Evolutionary conservation across 92 coral and sea anemone genomes (phyloP).

Genomic region (Porites evermanni): DNA sequence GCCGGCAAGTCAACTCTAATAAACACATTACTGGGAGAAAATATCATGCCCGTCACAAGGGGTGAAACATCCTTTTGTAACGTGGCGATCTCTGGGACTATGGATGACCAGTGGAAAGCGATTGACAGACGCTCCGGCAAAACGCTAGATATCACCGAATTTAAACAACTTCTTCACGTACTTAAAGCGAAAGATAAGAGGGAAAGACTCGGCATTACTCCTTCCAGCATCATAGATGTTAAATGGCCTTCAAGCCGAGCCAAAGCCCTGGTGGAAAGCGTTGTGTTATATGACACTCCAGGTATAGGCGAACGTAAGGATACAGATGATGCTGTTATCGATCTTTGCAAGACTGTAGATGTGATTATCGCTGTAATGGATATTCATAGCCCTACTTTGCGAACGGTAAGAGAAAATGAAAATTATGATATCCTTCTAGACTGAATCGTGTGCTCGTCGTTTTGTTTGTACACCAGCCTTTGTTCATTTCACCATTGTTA

Average conservation of each 20-base stretch:
- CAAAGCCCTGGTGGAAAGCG: constrained; percentile 47
- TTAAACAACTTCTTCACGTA: constrained; percentile 33
- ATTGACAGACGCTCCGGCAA: constrained; percentile 2
- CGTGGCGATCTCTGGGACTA: constrained; percentile 34
- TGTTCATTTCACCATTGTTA: no score
- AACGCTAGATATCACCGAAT: constrained; percentile 1
- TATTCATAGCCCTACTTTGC: constrained; percentile 39
- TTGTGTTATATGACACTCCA: constrained; percentile 48
- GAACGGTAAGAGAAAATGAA: constrained; percentile 27
- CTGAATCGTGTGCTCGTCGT: not conserved
- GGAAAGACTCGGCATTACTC: constrained; percentile 19
- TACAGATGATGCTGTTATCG: constrained; percentile 44
- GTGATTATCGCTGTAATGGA: constrained; percentile 56
- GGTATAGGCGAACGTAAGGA: constrained; percentile 40
- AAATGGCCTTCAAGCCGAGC: constrained; percentile 30
- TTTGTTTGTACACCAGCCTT: no score
- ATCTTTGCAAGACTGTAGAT: constrained; percentile 33
- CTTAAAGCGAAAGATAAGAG: constrained; percentile 20
- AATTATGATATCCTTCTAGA: no score
- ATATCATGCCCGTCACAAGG: constrained; percentile 39
- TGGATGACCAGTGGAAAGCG: constrained; percentile 14
- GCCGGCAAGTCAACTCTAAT: constrained; percentile 45
- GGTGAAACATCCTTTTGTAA: constrained; percentile 40
- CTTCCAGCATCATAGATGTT: constrained; percentile 38
- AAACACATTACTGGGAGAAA: constrained; percentile 40